A percentile compares a stretch with the other conserved stretches of the same genome.
phyloP scores from a whole-genome alignment of 2,888 invertebrate species.

The Luffia ferchaultella region DNA sequence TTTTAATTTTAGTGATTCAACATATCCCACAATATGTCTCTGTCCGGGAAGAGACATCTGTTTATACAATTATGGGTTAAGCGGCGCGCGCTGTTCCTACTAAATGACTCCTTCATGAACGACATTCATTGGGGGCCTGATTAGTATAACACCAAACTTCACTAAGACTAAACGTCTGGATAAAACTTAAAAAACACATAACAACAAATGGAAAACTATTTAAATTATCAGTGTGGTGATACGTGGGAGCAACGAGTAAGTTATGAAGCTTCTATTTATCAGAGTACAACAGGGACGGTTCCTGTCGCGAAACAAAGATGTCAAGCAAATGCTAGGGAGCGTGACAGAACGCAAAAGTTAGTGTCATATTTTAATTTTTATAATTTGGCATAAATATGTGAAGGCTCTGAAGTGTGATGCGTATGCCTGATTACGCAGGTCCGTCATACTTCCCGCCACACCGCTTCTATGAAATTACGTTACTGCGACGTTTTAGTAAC shows the following conservation, averaged over 20 bases:
- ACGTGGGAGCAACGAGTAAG: conserved; percentile 40
- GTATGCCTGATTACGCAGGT: too few species aligned
- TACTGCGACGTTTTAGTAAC: too few species aligned
- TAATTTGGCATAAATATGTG: too few species aligned
- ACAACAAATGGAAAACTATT: conserved; percentile 38
- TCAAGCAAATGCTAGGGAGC: conserved; percentile 83
- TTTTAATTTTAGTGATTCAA: too few species aligned
- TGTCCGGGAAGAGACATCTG: conserved; percentile 49
- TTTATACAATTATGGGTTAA: conserved; percentile 64
- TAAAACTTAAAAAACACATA: background rate
- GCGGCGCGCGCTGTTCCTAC: conserved; percentile 62
- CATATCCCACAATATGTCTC: conserved; percentile 38
- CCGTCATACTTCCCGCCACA: too few species aligned
- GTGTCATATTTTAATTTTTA: conserved; percentile 23
- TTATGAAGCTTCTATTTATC: conserved; percentile 26
- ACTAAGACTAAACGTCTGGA: background rate
- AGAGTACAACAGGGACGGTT: conserved; percentile 26
- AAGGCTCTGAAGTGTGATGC: too few species aligned
- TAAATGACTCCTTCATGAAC: conserved; percentile 60
- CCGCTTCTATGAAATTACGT: too few species aligned
- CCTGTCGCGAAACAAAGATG: conserved; percentile 69
- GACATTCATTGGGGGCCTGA: background rate
- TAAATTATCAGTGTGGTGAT: conserved; percentile 38
- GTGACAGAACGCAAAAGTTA: conserved; percentile 86
- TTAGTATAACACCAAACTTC: background rate